Percentiles rank a stretch among this genome's conserved stretches.
phyloP scores from a whole-genome alignment of 2,888 invertebrate species.

The Leistus spinibarbis region DNA sequence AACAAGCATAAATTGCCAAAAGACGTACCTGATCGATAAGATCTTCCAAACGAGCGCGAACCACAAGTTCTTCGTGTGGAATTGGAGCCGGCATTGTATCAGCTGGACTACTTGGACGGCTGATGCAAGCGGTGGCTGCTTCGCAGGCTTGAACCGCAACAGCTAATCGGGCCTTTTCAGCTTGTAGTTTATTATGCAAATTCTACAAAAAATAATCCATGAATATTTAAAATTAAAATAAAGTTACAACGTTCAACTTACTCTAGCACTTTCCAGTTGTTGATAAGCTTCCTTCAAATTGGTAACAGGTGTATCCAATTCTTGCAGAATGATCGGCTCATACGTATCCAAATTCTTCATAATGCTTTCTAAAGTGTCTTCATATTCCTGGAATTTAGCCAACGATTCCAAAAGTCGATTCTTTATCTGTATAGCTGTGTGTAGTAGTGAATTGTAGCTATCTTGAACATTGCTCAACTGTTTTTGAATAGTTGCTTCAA shows the following conservation, averaged over 20 bases:
- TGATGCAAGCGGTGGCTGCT: slow-evolving; percentile 89
- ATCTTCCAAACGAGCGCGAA: slow-evolving; percentile 85
- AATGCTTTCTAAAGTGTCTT: slow-evolving; percentile 86
- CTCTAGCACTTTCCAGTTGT: slow-evolving; percentile 77
- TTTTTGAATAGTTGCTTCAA: slow-evolving; percentile 79
- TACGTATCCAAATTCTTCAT: slow-evolving; percentile 79
- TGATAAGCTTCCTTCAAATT: slow-evolving; percentile 74
- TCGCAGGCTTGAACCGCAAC: slow-evolving; percentile 92
- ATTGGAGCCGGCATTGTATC: slow-evolving; percentile 85
- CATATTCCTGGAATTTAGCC: slow-evolving; percentile 92
- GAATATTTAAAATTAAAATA: not conserved
- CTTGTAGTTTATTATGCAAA: slow-evolving; percentile 86
- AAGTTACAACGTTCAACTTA: slow-evolving; percentile 53
- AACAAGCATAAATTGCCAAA: slow-evolving; percentile 6
- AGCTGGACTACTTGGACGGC: slow-evolving; percentile 87
- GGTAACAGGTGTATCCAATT: slow-evolving; percentile 75
- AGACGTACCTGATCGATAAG: slow-evolving; percentile 84
- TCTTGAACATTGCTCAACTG: slow-evolving; percentile 91
- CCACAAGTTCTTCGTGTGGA: slow-evolving; percentile 82
- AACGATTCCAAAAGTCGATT: slow-evolving; percentile 85
- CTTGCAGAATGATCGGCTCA: slow-evolving; percentile 76
- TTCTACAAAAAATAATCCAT: slow-evolving; percentile 51
- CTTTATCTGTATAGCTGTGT: slow-evolving; percentile 90
- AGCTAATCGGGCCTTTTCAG: slow-evolving; percentile 83
- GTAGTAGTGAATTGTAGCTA: slow-evolving; percentile 87